Conservation (phyloP, 2,113 vertebrate genomes). For the Siniperca chuatsi region DNA sequence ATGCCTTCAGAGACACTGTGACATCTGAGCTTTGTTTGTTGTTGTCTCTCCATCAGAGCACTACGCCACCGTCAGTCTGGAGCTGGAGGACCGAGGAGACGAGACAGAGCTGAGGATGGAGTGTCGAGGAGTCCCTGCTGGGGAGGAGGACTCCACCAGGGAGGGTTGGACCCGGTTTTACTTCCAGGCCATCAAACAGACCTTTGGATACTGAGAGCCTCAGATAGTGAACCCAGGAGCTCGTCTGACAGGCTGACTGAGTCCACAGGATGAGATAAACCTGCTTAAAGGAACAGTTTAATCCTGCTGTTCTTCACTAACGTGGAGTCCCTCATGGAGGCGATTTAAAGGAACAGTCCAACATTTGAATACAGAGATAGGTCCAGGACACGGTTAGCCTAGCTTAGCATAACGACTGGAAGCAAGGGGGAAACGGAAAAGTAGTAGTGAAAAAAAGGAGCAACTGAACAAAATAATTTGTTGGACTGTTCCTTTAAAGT, state of each 20-base stretch:
- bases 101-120: constrained; percentile 90
- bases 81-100: constrained; percentile 86
- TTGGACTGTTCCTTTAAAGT: not conserved
- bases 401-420: not conserved
- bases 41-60: constrained; percentile 82
- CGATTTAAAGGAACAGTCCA: not conserved
- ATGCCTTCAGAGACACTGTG: not conserved
- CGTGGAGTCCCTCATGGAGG: no score
- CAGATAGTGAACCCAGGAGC: constrained; percentile 55
- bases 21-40: not conserved
- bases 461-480: not conserved
- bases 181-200: constrained; percentile 95
- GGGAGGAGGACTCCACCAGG: constrained; percentile 90
- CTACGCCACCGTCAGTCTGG: constrained; percentile 89
- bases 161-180: constrained; percentile 96
- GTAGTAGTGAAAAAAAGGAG: no score
- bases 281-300: not conserved
- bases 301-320: no score
- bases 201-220: constrained; percentile 90
- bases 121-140: constrained; percentile 88
- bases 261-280: not conserved
- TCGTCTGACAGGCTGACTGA: not conserved
- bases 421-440: no score
- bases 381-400: not conserved
- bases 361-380: not conserved